Evolutionary conservation across 2,888 invertebrate genomes (phyloP).

Genomic region (Phalera bucephala): DNA sequence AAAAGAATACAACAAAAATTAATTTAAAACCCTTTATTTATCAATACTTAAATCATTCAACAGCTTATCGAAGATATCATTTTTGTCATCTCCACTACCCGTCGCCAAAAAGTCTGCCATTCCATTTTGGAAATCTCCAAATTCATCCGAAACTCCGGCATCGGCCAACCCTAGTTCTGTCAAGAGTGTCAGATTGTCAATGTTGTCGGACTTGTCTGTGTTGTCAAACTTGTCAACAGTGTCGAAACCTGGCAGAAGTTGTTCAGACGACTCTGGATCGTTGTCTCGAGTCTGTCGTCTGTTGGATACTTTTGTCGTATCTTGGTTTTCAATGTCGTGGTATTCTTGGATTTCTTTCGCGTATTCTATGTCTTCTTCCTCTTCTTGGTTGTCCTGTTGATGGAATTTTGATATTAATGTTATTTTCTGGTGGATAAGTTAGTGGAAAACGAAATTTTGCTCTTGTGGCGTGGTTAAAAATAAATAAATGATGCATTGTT

Average conservation of each 20-base stretch:
- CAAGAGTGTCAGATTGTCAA: constrained; percentile 69
- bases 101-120: constrained; percentile 52
- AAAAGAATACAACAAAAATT: no score
- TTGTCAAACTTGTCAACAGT: constrained; percentile 29
- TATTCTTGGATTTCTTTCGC: constrained; percentile 75
- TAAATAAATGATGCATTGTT: no score
- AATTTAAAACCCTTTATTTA: constrained; percentile 43
- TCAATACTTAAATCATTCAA: constrained; percentile 62
- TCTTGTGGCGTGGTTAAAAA: no score
- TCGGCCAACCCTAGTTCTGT: constrained; percentile 83
- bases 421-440: no score
- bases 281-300: constrained; percentile 60
- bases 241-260: constrained; percentile 62
- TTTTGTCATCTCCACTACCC: constrained; percentile 41
- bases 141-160: constrained; percentile 58
- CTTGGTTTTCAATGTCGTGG: constrained; percentile 65
- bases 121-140: constrained; percentile 74
- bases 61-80: constrained; percentile 70
- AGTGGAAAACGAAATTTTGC: no score
- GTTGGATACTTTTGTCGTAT: constrained; percentile 62
- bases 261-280: constrained; percentile 60
- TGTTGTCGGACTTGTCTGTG: constrained; percentile 41
- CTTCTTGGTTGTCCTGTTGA: constrained; percentile 73
- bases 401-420: no score
- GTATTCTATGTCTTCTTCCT: constrained; percentile 82